These are phyloP conservation scores for Ganaspis sp. DNA, from an alignment of 1,140 invertebrate genomes.

Conservation along the genomic window DNA sequence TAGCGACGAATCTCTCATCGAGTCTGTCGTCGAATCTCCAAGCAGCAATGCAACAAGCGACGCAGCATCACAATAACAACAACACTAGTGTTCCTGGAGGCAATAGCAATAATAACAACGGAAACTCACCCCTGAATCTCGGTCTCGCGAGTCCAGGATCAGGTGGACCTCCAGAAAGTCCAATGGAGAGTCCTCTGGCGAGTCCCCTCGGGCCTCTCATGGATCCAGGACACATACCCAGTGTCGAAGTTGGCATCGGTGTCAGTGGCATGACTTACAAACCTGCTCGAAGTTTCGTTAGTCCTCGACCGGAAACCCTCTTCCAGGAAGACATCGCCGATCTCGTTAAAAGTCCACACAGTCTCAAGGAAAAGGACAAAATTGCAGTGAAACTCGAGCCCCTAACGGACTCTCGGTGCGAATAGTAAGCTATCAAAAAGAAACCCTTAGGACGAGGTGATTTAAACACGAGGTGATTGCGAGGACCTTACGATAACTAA, in stretches of 20 bases:
- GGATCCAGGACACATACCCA: constrained; percentile 71
- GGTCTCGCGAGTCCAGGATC: constrained; percentile 76
- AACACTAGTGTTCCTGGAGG: constrained; percentile 59
- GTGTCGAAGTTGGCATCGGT: constrained; percentile 79
- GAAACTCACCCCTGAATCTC: constrained; percentile 76
- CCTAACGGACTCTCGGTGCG: constrained; percentile 73
- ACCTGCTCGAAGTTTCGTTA: constrained; percentile 77
- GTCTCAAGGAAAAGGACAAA: constrained; percentile 74
- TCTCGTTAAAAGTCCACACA: constrained; percentile 77
- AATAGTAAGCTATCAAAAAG: constrained; percentile 64
- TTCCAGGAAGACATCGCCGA: constrained; percentile 81
- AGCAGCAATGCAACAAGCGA: constrained; percentile 74
- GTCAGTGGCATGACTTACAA: constrained; percentile 83
- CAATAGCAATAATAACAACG: constrained; percentile 72
- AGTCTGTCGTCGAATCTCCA: constrained; percentile 72
- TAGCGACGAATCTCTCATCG: constrained; percentile 71
- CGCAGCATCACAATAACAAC: constrained; percentile 72
- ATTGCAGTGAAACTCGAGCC: constrained; percentile 75
- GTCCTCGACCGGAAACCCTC: constrained; percentile 80
- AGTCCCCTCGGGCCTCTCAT: constrained; percentile 74
- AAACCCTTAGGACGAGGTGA: constrained; percentile 22
- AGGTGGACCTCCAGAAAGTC: constrained; percentile 72
- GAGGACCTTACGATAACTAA: not conserved
- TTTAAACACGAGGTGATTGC: not conserved
- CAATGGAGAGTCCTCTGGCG: constrained; percentile 76